Evolutionary conservation across 2,888 invertebrate genomes (phyloP).

Genomic region (Eretmocerus hayati): DNA sequence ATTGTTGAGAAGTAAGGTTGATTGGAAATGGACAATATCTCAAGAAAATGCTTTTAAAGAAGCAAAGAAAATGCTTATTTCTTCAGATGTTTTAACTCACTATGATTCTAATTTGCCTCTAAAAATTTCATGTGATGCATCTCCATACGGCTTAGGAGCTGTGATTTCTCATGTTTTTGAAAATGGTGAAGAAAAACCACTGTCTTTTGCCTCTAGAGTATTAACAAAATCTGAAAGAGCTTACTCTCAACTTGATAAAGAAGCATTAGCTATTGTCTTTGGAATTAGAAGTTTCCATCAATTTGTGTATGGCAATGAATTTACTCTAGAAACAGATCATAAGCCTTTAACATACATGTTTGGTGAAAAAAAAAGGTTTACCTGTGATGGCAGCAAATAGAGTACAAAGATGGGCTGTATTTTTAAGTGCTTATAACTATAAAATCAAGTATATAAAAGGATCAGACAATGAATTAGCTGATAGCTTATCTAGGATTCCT

Average conservation of each 20-base stretch:
- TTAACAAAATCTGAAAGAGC: conserved; percentile 10
- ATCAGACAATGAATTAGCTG: conserved; percentile 8
- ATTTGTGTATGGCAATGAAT: conserved; percentile 18
- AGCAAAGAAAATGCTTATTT: conserved; percentile 8
- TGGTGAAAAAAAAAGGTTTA: conserved; percentile 18
- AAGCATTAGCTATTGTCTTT: conserved; percentile 12
- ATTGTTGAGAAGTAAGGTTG: conserved; percentile 23
- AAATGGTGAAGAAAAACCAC: conserved; percentile 16
- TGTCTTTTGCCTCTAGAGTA: conserved; percentile 18
- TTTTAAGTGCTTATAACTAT: conserved; percentile 7
- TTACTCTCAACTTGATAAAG: conserved; percentile 20
- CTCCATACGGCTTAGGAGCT: conserved; percentile 1
- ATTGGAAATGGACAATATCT: conserved; percentile 24
- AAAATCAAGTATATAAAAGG: conserved; percentile 8
- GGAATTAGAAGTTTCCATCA: conserved; percentile 2
- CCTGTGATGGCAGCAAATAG: conserved; percentile 26
- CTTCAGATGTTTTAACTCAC: neutral
- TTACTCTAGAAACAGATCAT: conserved; percentile 35
- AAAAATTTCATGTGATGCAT: neutral
- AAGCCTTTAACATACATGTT: conserved; percentile 35
- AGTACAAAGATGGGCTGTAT: conserved; percentile 29
- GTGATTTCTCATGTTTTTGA: conserved; percentile 15
- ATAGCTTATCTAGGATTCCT: conserved; percentile 10
- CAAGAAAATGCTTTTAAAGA: neutral
- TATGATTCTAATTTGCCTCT: conserved; percentile 4